Base-by-base conservation (phyloP, 2,113 vertebrate genomes). In the Aptenodytes forsteri region DNA sequence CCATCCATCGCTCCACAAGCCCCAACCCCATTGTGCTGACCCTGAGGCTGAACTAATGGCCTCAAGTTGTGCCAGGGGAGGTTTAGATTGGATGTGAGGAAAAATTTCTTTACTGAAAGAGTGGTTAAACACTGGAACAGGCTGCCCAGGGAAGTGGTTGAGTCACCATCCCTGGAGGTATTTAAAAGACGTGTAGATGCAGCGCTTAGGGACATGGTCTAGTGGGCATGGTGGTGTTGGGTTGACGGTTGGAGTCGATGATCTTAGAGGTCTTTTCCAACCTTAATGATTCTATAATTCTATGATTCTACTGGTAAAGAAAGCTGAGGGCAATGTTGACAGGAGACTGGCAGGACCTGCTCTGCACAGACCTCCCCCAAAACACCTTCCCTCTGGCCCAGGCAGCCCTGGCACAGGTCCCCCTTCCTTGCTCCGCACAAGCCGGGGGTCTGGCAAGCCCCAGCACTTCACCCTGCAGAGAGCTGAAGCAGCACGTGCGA, bases 1-100 rank as follows among this genome's bases (percentile, higher is more conserved):
- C 30, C 49, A 26, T 4, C 61, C 81, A 16, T 30, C 50, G 2
- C 61, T 14, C 29, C 7, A 1, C 19, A 38, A 64, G 65, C 22
- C n/a, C 54, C 58, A 71, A 1, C 19, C 47, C 16, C 0, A 0
- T 4, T 7, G 1, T 11, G 17, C 32, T 44, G 22, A 73, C 10
- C n/a, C 30, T 11, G 4, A 65, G n/a, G 42, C 29, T n/a, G 15
- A 70, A 16, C 27, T 16, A 42, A 42, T 42, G 42, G 42, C 42
- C 42, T 42, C 42, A 42, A 42, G 42, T 42, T 42, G 42, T 6
- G 2, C 42, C 42, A 42, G 42, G 42, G 42, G 15, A 42, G 3
- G 42, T 42, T 42, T 42, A 42, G 42, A 42, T 42, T 42, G 42
- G 42, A 42, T 6, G 42, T 42, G 42, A 42, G 3, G 42, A 42